phyloP scores from a whole-genome alignment of 2,797 vertebrate genomes.

The Sebastiscus albofasciatus region DNA sequence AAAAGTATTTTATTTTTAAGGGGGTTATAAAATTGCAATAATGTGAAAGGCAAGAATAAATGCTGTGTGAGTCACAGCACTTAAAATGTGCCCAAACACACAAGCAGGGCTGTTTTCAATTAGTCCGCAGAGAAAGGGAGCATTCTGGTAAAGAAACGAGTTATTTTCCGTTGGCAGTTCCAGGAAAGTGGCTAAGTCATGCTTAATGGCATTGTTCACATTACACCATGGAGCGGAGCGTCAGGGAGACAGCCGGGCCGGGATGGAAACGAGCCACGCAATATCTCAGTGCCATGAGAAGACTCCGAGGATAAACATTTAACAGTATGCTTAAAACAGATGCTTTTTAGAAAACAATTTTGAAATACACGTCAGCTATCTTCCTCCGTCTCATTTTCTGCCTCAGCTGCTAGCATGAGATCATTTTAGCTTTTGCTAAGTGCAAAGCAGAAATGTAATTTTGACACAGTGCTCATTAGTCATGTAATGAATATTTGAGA shows the following conservation, averaged over 20 bases:
- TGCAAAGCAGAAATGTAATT: slow-evolving; percentile 2
- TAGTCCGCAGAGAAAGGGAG: slow-evolving; percentile 58
- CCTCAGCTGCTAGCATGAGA: slow-evolving; percentile 1
- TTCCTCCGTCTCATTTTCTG: background rate
- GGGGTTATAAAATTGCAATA: slow-evolving; percentile 34
- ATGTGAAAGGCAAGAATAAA: slow-evolving; percentile 44
- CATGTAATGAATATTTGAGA: background rate
- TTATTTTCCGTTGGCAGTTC: slow-evolving; percentile 75
- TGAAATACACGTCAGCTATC: slow-evolving; percentile 20
- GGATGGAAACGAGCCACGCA: slow-evolving; percentile 36
- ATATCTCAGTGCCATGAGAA: slow-evolving; percentile 36
- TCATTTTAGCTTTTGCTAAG: background rate
- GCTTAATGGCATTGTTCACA: slow-evolving; percentile 74
- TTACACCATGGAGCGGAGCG: slow-evolving; percentile 57
- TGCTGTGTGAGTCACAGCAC: slow-evolving; percentile 60
- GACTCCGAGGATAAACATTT: slow-evolving; percentile 23
- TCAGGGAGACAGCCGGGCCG: slow-evolving; percentile 41
- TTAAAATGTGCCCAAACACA: slow-evolving; percentile 64
- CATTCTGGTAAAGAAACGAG: slow-evolving; percentile 71
- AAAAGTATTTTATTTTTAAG: slow-evolving; percentile 29
- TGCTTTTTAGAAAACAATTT: slow-evolving; percentile 17
- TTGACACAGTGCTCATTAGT: background rate
- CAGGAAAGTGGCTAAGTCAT: slow-evolving; percentile 75
- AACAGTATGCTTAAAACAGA: slow-evolving; percentile 33
- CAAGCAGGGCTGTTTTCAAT: slow-evolving; percentile 74